Percentiles rank a stretch among this genome's conserved stretches.
phyloP scores from a whole-genome alignment of 2,113 vertebrate species.

The Polypterus senegalus region DNA sequence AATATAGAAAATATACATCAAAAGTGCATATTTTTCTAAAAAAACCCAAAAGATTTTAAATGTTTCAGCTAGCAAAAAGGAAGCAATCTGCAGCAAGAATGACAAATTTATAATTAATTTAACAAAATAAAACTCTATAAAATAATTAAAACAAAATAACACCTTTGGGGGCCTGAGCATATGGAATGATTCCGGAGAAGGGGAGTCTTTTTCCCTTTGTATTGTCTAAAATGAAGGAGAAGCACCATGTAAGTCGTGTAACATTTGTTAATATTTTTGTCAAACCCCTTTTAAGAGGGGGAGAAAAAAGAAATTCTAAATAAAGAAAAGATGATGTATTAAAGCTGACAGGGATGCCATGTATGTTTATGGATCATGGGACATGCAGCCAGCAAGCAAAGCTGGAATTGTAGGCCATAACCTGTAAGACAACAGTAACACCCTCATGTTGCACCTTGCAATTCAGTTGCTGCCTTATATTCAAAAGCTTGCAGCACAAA shows the following conservation, averaged over 20 bases:
- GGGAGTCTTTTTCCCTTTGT: constrained; percentile 98
- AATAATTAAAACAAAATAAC: constrained; percentile 65
- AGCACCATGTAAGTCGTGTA: constrained; percentile 72
- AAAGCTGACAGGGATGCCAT: too few species aligned
- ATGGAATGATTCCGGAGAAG: constrained; percentile 98
- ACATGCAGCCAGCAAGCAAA: constrained; percentile 66
- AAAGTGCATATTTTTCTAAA: too few species aligned
- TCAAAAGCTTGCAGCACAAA: constrained; percentile 36
- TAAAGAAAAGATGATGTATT: not conserved
- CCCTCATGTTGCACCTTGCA: constrained; percentile 35
- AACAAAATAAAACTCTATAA: constrained; percentile 22
- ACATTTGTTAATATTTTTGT: constrained; percentile 24
- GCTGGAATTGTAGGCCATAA: constrained; percentile 30
- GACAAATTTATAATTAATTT: not conserved
- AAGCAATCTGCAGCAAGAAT: constrained; percentile 1
- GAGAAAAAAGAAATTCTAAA: constrained; percentile 23
- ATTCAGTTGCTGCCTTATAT: constrained; percentile 31
- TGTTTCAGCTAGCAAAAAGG: constrained; percentile 25
- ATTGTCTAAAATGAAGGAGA: constrained; percentile 98
- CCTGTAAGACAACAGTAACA: constrained; percentile 21
- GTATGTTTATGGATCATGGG: constrained; percentile 18
- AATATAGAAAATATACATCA: too few species aligned
- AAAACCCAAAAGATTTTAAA: constrained; percentile 10
- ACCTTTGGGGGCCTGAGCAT: constrained; percentile 99
- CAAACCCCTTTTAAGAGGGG: constrained; percentile 26